These are phyloP conservation scores for Malurus leucopterus DNA, from an alignment of 2,797 vertebrate genomes.

Conservation along the genomic window DNA sequence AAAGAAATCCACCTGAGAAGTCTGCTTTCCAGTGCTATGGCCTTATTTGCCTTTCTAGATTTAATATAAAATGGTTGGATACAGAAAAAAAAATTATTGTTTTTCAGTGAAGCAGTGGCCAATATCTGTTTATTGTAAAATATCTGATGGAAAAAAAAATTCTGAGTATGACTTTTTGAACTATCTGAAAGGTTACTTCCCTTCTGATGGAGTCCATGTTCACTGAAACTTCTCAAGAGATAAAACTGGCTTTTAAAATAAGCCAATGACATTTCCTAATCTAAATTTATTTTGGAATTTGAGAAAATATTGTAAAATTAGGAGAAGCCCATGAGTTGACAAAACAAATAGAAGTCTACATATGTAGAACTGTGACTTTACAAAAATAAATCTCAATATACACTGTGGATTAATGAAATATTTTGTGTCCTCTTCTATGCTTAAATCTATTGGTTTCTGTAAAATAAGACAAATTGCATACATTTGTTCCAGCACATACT, in stretches of 20 bases:
- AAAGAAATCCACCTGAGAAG: not conserved
- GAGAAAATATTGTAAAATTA: not conserved
- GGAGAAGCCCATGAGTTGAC: not conserved
- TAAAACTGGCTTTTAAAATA: not conserved
- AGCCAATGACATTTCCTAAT: not conserved
- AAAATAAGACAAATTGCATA: not conserved
- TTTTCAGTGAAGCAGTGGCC: not conserved
- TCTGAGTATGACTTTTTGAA: not conserved
- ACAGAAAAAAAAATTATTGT: not conserved
- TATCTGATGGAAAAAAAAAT: not conserved
- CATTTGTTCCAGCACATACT: not conserved
- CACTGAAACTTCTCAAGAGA: not conserved
- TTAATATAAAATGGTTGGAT: not conserved
- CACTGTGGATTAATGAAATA: not conserved
- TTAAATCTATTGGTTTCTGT: not conserved
- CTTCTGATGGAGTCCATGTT: not conserved
- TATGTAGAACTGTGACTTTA: not conserved
- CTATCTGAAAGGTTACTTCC: not conserved
- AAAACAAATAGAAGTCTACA: not conserved
- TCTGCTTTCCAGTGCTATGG: not conserved
- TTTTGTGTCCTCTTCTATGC: not conserved
- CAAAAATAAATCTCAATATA: not conserved
- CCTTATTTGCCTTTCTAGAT: not conserved
- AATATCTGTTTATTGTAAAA: not conserved
- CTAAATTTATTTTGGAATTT: not conserved